Evolutionary conservation across 2,113 vertebrate species (phyloP), one percentile per base, ranked within the genome.

Genomic region (Dolichallabes microphthalmus): DNA sequence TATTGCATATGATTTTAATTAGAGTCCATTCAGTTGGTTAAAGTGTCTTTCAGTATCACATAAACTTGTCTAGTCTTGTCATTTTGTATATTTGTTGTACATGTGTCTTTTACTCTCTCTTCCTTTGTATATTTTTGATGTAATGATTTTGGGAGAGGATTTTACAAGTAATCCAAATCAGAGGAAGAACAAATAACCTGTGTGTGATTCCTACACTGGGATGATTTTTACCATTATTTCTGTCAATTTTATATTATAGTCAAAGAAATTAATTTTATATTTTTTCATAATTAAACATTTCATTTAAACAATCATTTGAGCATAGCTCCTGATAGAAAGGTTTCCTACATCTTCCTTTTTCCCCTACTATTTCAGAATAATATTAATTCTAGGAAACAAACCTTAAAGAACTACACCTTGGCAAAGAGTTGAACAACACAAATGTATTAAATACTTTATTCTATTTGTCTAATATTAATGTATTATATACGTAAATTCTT

Each of bases 1-100:
- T 87, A 88, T 90, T 89, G 89, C 86, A 89, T 91, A 85, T 90
- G 86, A 89, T 71, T 80, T 79, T 85, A 27, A 85, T 85, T 80
- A 80, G 17, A 66, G 50, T 1, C 12, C 74, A 68, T 53, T 55
- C 25, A 32, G 53, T 73, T 61, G 35, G 74, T 68, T 53, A 35
- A 55, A 66, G n/a, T 53, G 68, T 75, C 50, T 76, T 50, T 64
- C 45, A 84, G 50, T 63, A 61, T 27, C 63, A 22, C 17, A 63
- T 76, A 84, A 52, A 35, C 35, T 55, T 77, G 52, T 78, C 55
- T 22, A 39, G 2, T 60, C 55, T 58, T 57, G n/a, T 35, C 19
- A 55, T 64, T 17, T 55, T 84, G 57, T 30, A 35, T 13, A n/a
- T 61, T 75, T 82, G 27, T 27, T 83, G 55, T 50, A 45, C 35